Evolutionary conservation across 2,113 vertebrate genomes (phyloP).

Genomic region (Xenotilapia longispinis): DNA sequence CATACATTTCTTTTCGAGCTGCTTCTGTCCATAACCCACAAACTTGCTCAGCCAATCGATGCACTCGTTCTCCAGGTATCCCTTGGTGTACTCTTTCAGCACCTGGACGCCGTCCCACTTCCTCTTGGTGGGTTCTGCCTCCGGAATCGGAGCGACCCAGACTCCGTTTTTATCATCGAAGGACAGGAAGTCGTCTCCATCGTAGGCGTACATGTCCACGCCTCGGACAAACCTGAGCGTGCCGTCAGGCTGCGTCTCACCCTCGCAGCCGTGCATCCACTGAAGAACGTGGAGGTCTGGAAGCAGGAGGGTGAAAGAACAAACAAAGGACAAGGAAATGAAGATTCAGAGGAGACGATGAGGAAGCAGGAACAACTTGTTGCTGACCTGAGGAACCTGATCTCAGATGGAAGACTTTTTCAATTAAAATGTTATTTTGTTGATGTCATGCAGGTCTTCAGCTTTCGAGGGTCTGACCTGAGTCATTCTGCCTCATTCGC

Average conservation of each 20-base stretch:
- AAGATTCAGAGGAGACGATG: not conserved
- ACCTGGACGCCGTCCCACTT: too few species aligned
- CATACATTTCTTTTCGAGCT: too few species aligned
- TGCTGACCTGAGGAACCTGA: not conserved
- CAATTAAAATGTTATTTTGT: not conserved
- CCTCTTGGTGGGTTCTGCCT: too few species aligned
- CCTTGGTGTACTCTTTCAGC: too few species aligned
- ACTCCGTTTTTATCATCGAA: too few species aligned
- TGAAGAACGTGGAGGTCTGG: not conserved
- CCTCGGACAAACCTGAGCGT: not conserved
- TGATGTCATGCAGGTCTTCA: not conserved
- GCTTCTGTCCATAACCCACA: too few species aligned
- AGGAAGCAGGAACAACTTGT: not conserved
- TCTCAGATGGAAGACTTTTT: not conserved
- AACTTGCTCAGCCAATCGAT: too few species aligned
- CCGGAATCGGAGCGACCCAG: too few species aligned
- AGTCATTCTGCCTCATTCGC: conserved; percentile 21
- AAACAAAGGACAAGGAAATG: not conserved
- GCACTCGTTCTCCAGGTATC: too few species aligned
- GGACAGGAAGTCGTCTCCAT: not conserved
- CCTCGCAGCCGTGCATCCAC: not conserved
- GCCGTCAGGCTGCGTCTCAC: accelerated
- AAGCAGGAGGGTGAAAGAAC: not conserved
- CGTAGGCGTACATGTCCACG: accelerated
- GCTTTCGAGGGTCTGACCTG: accelerated